phyloP scores from a whole-genome alignment of 2,113 vertebrate species.

The Neogale vison region DNA sequence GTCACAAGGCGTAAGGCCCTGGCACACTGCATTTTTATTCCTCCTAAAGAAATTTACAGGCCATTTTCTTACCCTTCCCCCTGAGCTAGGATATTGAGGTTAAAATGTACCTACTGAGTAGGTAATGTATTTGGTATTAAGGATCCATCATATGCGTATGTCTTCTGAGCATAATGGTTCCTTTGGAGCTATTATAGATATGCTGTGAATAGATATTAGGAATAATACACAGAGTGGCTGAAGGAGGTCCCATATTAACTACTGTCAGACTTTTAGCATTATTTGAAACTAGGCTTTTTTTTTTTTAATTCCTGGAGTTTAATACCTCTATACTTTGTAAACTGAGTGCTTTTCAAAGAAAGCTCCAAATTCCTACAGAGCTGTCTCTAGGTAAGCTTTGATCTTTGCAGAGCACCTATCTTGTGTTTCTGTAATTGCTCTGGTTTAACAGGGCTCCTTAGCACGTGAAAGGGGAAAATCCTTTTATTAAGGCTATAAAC shows the following conservation, averaged over 20 bases:
- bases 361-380: constrained; percentile 81
- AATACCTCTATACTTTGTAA: constrained; percentile 82
- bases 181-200: constrained; percentile 65
- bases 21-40: neutral
- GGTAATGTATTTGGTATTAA: constrained; percentile 16
- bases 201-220: constrained; percentile 67
- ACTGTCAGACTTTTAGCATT: constrained; percentile 70
- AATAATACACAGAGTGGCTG: constrained; percentile 72
- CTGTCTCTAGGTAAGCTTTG: constrained; percentile 82
- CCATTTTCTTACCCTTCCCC: constrained; percentile 40
- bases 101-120: constrained; percentile 67
- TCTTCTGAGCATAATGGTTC: constrained; percentile 68
- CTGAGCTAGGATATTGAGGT: constrained; percentile 68
- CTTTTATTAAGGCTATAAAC: constrained; percentile 86
- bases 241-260: constrained; percentile 72
- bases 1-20: constrained; percentile 26
- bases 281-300: constrained; percentile 67
- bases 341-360: constrained; percentile 81
- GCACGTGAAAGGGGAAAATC: constrained; percentile 76
- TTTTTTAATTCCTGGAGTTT: constrained; percentile 66
- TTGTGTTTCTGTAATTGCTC: constrained; percentile 84
- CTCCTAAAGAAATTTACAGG: constrained; percentile 63
- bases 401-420: constrained; percentile 85
- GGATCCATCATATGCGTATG: neutral
- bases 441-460: constrained; percentile 84